These are phyloP conservation scores for Phrynosoma platyrhinos DNA, from an alignment of 2,113 vertebrate species.

Conservation along the genomic window DNA sequence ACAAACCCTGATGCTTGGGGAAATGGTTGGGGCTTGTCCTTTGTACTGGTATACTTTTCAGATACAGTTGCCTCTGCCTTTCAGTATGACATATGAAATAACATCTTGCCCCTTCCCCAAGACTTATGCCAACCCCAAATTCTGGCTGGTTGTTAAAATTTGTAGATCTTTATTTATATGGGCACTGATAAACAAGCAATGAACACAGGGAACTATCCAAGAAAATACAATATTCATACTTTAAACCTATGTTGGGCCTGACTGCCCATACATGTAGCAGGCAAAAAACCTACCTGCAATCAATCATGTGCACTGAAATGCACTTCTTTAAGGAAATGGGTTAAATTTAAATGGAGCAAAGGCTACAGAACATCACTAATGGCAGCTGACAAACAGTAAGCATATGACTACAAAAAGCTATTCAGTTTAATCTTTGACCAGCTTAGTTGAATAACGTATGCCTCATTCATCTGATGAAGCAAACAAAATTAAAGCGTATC, in stretches of 20 bases:
- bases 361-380: conserved; percentile 14
- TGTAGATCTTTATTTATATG: background rate
- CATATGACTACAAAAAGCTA: background rate
- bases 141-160: background rate
- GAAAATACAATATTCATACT: background rate
- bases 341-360: background rate
- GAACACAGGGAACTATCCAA: background rate
- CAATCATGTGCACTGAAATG: background rate
- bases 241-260: fast-evolving
- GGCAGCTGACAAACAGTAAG: background rate
- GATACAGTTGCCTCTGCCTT: too few species aligned
- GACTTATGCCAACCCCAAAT: background rate
- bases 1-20: too few species aligned
- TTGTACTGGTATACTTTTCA: background rate
- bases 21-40: background rate
- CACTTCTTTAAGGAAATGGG: background rate
- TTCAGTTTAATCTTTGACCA: background rate
- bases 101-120: background rate
- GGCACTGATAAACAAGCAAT: background rate
- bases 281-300: background rate
- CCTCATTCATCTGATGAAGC: conserved; percentile 31
- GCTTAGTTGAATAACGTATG: conserved; percentile 1
- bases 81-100: background rate
- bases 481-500: conserved; percentile 13
- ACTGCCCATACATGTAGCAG: too few species aligned